phyloP scores from a whole-genome alignment of 2,888 invertebrate genomes.

The Dusona sp. region DNA sequence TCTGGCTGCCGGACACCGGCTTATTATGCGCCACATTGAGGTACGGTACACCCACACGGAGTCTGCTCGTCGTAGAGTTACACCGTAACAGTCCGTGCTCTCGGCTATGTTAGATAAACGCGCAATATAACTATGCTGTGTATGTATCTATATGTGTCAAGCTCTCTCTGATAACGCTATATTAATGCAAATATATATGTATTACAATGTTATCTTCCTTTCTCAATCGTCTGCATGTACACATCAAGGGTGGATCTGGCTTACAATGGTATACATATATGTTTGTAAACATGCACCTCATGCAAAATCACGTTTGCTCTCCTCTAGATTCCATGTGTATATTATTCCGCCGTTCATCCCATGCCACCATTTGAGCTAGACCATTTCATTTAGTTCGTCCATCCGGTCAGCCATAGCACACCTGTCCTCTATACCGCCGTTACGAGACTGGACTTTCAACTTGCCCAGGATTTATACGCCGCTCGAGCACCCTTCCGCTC shows the following conservation, averaged over 20 bases:
- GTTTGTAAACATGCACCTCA: background rate
- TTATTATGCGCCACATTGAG: conserved; percentile 75
- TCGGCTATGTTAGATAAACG: background rate
- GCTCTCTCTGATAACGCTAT: conserved; percentile 6
- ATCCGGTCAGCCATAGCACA: conserved; percentile 43
- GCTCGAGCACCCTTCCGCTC: conserved; percentile 59
- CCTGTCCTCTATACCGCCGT: conserved; percentile 53
- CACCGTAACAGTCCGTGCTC: conserved; percentile 9
- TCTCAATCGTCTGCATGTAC: conserved; percentile 29
- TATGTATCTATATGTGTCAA: background rate
- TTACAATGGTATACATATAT: background rate
- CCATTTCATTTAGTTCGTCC: conserved; percentile 30
- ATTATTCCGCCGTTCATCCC: conserved; percentile 39
- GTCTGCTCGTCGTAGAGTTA: conserved; percentile 40
- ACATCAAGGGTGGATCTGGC: background rate
- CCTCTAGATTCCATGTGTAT: conserved; percentile 20
- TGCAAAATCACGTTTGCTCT: conserved; percentile 6
- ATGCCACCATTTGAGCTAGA: background rate
- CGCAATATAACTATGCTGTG: conserved; percentile 24
- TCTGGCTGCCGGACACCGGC: conserved; percentile 77
- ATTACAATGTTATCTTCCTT: conserved; percentile 38
- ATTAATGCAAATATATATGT: conserved; percentile 34
- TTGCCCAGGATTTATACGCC: conserved; percentile 58
- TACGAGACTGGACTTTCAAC: conserved; percentile 57
- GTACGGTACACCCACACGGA: conserved; percentile 50